phyloP scores from a whole-genome alignment of 2,113 vertebrate genomes.

The Microtus ochrogaster region DNA sequence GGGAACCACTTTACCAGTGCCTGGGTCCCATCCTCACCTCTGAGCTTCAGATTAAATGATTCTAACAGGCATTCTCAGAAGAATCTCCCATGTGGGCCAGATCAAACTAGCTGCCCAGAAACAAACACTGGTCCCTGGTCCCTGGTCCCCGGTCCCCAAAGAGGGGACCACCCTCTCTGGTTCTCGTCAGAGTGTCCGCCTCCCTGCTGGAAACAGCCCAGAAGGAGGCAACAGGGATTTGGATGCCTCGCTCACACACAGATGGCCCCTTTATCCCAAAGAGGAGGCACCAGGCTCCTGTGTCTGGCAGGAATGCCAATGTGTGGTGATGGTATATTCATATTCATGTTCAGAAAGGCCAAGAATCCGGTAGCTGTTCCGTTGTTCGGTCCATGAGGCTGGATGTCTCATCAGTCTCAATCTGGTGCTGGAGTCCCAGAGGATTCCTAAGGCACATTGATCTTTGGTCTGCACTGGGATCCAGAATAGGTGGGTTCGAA shows the following conservation, averaged over 20 bases:
- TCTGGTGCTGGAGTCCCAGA: neutral
- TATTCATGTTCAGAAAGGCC: neutral
- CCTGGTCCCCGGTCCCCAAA: neutral
- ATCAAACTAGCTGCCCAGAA: neutral
- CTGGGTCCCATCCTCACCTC: neutral
- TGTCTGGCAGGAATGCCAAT: neutral
- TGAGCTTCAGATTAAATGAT: neutral
- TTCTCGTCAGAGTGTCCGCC: neutral
- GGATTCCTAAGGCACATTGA: neutral
- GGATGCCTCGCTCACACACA: neutral
- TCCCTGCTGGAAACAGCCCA: neutral
- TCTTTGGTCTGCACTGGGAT: neutral
- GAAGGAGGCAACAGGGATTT: neutral
- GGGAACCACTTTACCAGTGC: neutral
- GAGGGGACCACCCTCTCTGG: neutral
- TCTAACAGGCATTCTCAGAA: neutral
- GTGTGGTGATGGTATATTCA: neutral
- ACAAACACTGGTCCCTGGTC: neutral
- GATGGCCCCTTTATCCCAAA: neutral
- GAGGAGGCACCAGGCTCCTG: neutral
- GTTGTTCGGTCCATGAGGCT: neutral
- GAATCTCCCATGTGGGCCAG: neutral
- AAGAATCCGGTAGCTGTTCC: neutral
- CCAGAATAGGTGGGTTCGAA: neutral
- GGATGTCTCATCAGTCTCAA: neutral